Evolutionary conservation across 2,113 vertebrate genomes (phyloP), one percentile per base, ranked within the genome.

Genomic region (Turnix velox): DNA sequence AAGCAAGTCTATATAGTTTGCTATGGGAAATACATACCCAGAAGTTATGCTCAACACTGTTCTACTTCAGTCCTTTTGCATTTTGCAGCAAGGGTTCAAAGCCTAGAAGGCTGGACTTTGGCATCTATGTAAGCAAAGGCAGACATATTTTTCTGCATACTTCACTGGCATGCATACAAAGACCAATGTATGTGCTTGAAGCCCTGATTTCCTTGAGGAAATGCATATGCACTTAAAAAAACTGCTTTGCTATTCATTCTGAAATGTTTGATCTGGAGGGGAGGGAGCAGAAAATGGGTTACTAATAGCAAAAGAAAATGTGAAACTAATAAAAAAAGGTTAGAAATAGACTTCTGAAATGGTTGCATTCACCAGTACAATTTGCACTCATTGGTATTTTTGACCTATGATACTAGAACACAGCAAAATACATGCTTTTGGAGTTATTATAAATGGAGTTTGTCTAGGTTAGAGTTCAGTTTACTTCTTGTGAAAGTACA

Each of bases 121-220:
- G 86, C 86, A 88, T 31, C 65, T 62, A 78, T 37, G 73, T 61
- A 84, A 75, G 91, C 65, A 90, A 78, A 93, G 27, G 31, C 57
- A 92, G 76, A 58, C 33, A 27, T 74, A 87, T 90, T 93, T 84
- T 81, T 75, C 81, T 78, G 72, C 68, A 88, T 67, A 43, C 73
- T 94, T 81, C 59, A 49, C 72, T 7, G 14, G 43, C 73, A 78
- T 67, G 86, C 68, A 65, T 61, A 69, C 86, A 74, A 91, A 85
- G 58, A 91, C 54, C 0, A 7, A 30, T 16, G 45, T 25, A n/a
- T 67, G 42, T 48, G 65, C 51, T 88, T 57, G n/a, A 63, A 86
- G 59, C 28, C 43, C 65, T 61, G 80, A 93, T 92, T 93, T 96
- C 83, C 92, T 96, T 84, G 48, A 95, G 87, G 78, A 96, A 92